Base-by-base conservation (phyloP, 2,888 invertebrate genomes). In the Megalurothrips usitatus region DNA sequence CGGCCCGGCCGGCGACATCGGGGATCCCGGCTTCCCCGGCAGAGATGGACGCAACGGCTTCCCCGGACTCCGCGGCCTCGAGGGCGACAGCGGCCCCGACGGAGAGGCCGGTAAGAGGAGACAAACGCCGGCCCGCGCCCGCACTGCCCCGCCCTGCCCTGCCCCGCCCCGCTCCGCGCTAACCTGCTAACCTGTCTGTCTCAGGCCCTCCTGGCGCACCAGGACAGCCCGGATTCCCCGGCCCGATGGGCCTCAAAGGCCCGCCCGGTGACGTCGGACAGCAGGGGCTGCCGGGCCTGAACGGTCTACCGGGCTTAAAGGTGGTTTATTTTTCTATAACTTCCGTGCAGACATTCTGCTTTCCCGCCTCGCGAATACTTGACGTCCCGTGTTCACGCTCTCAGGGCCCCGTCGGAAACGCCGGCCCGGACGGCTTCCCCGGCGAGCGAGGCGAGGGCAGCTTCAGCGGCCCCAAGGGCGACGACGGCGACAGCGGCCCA, bases 401-500 rank as follows among this genome's bases (percentile, higher is more conserved):
- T 2, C 34, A 43, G 34, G 34, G 34, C 6, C 34, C 3, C 34
- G 6, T 43, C 34, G 34, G 34, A 43, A 6, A 43, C 34, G 34
- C 34, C 34, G 34, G 34, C 6, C 34, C 34, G 34, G 58, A 58
- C 58, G 58, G 58, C 58, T 17, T 58, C 58, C 58, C 58, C 26
- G 68, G 68, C 9, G 68, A 23, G 26, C 68, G 23, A 11, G 94
- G 94, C 82, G 91, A 91, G n/a, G 87, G 89, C 79, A 88, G 92
- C 0, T 88, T 89, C 80, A 91, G 89, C 83, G 93, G 93, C 1
- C 88, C 89, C 82, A 90, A 91, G 86, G 93, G 93, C 63, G 91
- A 92, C 28, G 58, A 79, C 4, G 92, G 92, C 81, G 87, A 88
- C 52, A 83, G 86, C 23, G 92, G 92, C 68, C 23, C 23, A 8